Conservation (phyloP, 2,113 vertebrate genomes). For the Nannospalax galili region DNA sequence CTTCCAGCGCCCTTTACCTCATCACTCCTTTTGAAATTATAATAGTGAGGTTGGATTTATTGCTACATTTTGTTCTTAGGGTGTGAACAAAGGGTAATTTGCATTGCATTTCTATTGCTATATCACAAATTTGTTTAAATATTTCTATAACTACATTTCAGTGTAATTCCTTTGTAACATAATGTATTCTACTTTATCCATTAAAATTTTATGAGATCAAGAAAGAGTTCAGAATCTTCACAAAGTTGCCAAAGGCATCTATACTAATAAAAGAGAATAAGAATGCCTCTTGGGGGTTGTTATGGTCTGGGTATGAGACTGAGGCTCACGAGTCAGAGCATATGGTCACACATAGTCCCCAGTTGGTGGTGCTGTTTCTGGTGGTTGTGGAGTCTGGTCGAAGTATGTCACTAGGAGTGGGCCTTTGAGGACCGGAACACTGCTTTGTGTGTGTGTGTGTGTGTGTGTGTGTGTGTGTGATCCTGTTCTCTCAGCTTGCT, state of each 20-base stretch:
- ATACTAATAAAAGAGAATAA: not conserved
- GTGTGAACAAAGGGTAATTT: conserved; percentile 2
- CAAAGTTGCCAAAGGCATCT: not conserved
- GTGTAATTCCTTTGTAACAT: not conserved
- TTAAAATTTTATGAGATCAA: not conserved
- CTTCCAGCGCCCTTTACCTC: not conserved
- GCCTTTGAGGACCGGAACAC: not conserved
- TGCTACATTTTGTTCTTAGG: conserved; percentile 21
- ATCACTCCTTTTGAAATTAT: not conserved
- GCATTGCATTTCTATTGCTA: not conserved
- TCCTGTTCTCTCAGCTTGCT: not conserved
- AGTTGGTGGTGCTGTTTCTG: not conserved
- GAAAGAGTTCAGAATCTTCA: not conserved
- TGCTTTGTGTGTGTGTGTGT: too few relatives aligned
- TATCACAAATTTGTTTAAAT: not conserved
- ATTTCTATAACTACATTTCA: conserved; percentile 1
- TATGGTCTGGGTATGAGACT: not conserved
- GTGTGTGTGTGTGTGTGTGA: too few relatives aligned
- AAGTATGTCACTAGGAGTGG: not conserved
- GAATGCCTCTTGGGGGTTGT: not conserved
- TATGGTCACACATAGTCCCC: too few relatives aligned
- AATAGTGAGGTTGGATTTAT: not conserved
- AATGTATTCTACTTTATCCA: not conserved
- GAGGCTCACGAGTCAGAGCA: not conserved
- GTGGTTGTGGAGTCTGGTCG: not conserved